phyloP scores from a whole-genome alignment of 2,113 vertebrate genomes.

The Pseudolaguvia tuberculata region DNA sequence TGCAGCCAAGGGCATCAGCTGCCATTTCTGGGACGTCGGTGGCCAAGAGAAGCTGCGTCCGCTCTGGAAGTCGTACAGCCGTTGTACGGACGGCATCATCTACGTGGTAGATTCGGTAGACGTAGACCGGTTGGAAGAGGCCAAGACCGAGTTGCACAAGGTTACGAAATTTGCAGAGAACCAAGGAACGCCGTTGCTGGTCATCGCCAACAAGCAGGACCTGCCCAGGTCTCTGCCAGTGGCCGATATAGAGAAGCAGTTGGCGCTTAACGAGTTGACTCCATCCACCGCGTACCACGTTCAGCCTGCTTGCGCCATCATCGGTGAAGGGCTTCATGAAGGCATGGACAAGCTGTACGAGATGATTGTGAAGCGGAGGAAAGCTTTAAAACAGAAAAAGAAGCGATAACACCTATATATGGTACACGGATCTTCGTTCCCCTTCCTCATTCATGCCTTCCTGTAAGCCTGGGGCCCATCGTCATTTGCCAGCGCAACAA shows the following conservation, averaged over 20 bases:
- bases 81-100: conserved; percentile 95
- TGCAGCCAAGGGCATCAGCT: conserved; percentile 91
- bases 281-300: conserved; percentile 90
- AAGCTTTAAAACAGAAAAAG: conserved; percentile 91
- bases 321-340: conserved; percentile 92
- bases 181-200: conserved; percentile 90
- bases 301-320: conserved; percentile 94
- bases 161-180: conserved; percentile 96
- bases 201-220: conserved; percentile 98
- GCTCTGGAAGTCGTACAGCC: conserved; percentile 96
- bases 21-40: conserved; percentile 97
- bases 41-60: conserved; percentile 96
- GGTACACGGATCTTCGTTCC: neutral
- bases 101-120: conserved; percentile 98
- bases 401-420: conserved; percentile 74
- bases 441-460: conserved; percentile 17
- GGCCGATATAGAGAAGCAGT: conserved; percentile 90
- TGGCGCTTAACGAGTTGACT: conserved; percentile 87
- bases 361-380: conserved; percentile 92
- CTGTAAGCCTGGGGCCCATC: conserved; percentile 16
- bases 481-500: conserved; percentile 34
- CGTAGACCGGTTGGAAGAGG: conserved; percentile 89
- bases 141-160: conserved; percentile 92
- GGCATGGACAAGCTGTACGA: conserved; percentile 98
- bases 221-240: conserved; percentile 88